phyloP scores from a whole-genome alignment of 2,888 invertebrate genomes.

The Boloria euphrosyne region DNA sequence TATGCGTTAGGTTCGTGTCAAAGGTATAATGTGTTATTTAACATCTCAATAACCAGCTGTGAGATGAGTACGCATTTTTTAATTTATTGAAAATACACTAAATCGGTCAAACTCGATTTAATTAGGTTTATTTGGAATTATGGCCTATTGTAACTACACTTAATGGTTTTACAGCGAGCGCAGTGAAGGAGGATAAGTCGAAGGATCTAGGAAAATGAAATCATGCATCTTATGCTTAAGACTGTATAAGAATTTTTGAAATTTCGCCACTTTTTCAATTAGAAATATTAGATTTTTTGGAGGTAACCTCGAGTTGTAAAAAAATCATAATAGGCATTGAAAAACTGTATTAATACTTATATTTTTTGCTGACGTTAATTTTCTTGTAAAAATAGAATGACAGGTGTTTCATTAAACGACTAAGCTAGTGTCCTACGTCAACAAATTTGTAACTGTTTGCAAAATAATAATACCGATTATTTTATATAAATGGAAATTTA shows the following conservation, averaged over 20 bases:
- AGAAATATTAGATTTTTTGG: too few relatives aligned
- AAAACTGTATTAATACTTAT: too few relatives aligned
- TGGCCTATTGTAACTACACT: too few relatives aligned
- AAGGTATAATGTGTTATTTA: constrained; percentile 32
- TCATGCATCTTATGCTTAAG: too few relatives aligned
- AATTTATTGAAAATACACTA: not conserved
- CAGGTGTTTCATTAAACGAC: constrained; percentile 15
- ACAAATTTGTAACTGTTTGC: constrained; percentile 23
- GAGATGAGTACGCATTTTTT: not conserved
- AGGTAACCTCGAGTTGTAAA: too few relatives aligned
- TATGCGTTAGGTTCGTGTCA: constrained; percentile 42
- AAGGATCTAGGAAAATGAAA: too few relatives aligned
- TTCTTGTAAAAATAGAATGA: constrained; percentile 8
- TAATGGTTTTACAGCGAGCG: too few relatives aligned
- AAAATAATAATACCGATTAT: constrained; percentile 8
- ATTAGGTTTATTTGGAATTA: not conserved
- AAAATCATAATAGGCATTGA: too few relatives aligned
- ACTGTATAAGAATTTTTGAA: too few relatives aligned
- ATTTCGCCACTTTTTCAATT: too few relatives aligned
- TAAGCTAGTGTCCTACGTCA: constrained; percentile 22
- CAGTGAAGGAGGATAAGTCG: too few relatives aligned
- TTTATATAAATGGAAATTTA: not conserved
- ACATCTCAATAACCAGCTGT: constrained; percentile 6
- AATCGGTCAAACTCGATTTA: not conserved
- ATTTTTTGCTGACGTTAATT: too few relatives aligned